These are phyloP conservation scores for Saccostrea cuccullata DNA, from an alignment of 1,140 invertebrate genomes.

Conservation along the genomic window DNA sequence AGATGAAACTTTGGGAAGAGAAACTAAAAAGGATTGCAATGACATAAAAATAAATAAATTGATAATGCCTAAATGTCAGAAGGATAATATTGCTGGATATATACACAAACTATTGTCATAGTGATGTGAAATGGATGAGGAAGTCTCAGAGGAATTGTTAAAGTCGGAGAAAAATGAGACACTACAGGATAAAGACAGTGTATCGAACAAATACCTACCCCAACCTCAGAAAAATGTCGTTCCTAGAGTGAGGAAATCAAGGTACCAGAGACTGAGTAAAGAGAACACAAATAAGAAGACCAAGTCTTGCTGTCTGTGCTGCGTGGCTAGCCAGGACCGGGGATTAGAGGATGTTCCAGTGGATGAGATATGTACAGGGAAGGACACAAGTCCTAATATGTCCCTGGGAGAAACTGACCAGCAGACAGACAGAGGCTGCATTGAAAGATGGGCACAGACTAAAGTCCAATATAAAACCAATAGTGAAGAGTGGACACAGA, in stretches of 20 bases:
- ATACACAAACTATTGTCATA: not conserved
- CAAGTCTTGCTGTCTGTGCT: not conserved
- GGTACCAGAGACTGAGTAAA: slow-evolving; percentile 2
- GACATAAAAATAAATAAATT: not conserved
- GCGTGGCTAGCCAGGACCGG: slow-evolving; percentile 19
- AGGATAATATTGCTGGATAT: not conserved
- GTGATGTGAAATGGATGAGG: slow-evolving; percentile 7
- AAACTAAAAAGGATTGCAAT: not conserved
- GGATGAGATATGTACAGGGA: not conserved
- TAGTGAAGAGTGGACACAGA: not conserved
- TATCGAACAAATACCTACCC: not conserved
- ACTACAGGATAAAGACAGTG: not conserved
- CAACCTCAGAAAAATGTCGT: not conserved
- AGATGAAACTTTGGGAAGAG: not conserved
- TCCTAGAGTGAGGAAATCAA: not conserved
- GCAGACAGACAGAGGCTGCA: not conserved
- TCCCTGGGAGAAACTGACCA: not conserved
- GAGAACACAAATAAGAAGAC: not conserved
- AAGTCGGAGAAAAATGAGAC: slow-evolving; percentile 3
- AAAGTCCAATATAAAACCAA: not conserved
- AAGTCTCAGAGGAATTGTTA: not conserved
- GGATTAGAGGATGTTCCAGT: not conserved
- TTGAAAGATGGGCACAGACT: not conserved
- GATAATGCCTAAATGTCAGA: not conserved
- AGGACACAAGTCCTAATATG: not conserved